Base-by-base conservation (phyloP, 2,113 vertebrate genomes). In the Chaetodon auriga region DNA sequence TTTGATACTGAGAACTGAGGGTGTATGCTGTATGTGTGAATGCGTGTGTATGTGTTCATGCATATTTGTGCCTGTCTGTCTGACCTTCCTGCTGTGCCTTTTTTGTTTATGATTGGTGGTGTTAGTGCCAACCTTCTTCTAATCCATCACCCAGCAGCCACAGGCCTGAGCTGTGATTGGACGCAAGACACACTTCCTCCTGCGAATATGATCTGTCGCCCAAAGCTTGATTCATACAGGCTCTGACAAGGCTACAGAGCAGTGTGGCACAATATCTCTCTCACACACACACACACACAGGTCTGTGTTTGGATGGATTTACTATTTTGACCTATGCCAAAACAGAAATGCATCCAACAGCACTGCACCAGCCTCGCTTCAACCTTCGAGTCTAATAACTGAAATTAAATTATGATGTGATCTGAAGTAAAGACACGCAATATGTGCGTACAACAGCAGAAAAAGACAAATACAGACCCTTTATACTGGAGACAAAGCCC, bases 101-200 rank as follows among this genome's bases (percentile, higher is more conserved):
- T 87, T 85, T 85, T 83, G 58, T 89, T 79, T 82, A 79, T 87
- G 73, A 84, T 83, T 74, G 75, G 78, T 83, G 78, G 61, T 85
- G 84, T 90, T 89, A 80, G 68, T 87, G 82, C 78, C 68, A 86
- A 54, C 74, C 68, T 60, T 54, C 55, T 35, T 68, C 68, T 80
- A 81, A 92, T 91, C 82, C 87, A 89, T 94, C 88, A 92, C 51
- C 83, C 85, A 55, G 79, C 78, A 81, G 80, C 87, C 82, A 80
- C 68, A 54, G 78, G 87, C 86, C 80, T 83, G 85, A 87, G 74
- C 85, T 89, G 91, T 89, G 89, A 92, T 88, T 90, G 89, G 86
- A 87, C 82, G 66, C 62, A 46, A 57, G 51, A 38, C 71, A 71
- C 77, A 80, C 75, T 86, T 88, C 81, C 86, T 91, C 38, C 75